These are phyloP conservation scores for Octopus sinensis DNA, from an alignment of 1,140 invertebrate genomes.

Conservation along the genomic window DNA sequence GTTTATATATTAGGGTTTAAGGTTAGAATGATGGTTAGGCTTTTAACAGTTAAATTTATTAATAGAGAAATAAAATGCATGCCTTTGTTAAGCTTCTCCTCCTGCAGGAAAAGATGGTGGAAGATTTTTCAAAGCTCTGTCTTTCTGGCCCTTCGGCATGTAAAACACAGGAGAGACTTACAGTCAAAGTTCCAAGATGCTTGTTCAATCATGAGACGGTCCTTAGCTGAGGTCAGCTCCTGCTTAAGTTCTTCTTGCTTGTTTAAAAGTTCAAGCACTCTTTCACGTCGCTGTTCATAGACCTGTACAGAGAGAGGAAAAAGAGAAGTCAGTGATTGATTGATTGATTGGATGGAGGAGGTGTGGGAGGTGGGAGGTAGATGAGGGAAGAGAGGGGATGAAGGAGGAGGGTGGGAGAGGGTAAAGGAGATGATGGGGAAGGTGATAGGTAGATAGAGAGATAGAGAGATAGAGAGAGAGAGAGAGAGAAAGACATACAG, in stretches of 20 bases:
- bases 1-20: too few relatives aligned
- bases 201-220: conserved; percentile 61
- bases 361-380: not conserved
- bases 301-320: conserved; percentile 2
- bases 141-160: conserved; percentile 37
- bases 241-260: conserved; percentile 62
- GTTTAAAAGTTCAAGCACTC: conserved; percentile 56
- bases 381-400: not conserved
- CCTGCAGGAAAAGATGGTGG: not conserved
- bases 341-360: not conserved
- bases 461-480: not conserved
- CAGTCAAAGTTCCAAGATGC: conserved; percentile 65
- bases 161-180: conserved; percentile 58
- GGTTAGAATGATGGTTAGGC: too few relatives aligned
- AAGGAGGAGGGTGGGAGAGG: not conserved
- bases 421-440: not conserved
- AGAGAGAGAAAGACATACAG: not conserved
- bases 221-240: conserved; percentile 58
- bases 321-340: not conserved
- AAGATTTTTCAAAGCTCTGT: conserved; percentile 36
- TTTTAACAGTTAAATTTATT: not conserved
- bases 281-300: conserved; percentile 17
- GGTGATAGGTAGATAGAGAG: not conserved
- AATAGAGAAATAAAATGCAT: not conserved
- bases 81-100: not conserved